A percentile compares a stretch with the other conserved stretches of the same genome.
These are phyloP conservation scores for Pseudomyrmex pallidus DNA, from an alignment of 1,140 invertebrate genomes.

Conservation along the genomic window DNA sequence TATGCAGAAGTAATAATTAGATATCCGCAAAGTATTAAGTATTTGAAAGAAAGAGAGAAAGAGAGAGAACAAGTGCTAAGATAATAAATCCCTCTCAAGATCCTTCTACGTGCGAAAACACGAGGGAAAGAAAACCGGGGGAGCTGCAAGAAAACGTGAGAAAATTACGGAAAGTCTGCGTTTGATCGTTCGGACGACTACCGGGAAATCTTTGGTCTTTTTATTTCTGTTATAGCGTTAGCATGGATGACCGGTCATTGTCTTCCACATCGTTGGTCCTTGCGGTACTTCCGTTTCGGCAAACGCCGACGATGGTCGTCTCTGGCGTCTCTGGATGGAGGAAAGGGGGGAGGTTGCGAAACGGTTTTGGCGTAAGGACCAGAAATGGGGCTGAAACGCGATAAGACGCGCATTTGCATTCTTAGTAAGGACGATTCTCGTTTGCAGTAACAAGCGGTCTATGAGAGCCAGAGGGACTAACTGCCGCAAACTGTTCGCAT, in stretches of 20 bases:
- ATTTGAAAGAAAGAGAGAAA: background rate
- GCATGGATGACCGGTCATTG: conserved; percentile 35
- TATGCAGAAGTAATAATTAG: background rate
- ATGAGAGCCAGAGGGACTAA: background rate
- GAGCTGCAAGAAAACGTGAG: background rate
- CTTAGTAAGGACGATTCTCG: conserved; percentile 77
- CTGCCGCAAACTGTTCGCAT: conserved; percentile 19
- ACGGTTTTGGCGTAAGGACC: conserved; percentile 63
- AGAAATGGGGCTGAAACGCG: conserved; percentile 64
- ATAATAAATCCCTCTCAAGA: too few relatives aligned
- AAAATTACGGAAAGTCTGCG: conserved; percentile 18
- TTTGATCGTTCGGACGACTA: background rate
- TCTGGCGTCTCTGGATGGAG: background rate
- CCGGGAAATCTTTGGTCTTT: conserved; percentile 14
- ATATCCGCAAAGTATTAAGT: background rate
- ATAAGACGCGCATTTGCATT: conserved; percentile 81
- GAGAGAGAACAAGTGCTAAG: too few relatives aligned
- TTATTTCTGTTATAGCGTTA: conserved; percentile 22
- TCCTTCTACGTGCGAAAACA: background rate
- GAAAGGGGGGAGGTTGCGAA: conserved; percentile 7
- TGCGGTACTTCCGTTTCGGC: conserved; percentile 34
- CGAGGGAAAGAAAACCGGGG: background rate
- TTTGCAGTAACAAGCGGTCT: conserved; percentile 78
- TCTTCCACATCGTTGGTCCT: conserved; percentile 35
- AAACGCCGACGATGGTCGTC: conserved; percentile 68